phyloP scores from a whole-genome alignment of 2,113 vertebrate genomes.

The Otocyon megalotis region DNA sequence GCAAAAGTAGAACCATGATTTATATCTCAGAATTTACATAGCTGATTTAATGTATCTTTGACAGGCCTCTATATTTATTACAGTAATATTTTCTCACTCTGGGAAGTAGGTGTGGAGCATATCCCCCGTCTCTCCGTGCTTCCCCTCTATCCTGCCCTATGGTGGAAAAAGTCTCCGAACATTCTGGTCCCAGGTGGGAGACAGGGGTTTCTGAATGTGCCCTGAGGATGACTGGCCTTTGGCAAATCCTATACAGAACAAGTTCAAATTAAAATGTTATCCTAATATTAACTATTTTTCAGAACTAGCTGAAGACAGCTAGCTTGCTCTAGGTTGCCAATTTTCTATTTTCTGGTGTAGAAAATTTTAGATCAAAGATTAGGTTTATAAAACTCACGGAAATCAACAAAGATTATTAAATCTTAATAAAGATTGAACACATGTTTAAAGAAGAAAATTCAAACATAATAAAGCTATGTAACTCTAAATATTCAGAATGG shows the following conservation, averaged over 20 bases:
- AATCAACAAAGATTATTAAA: constrained; percentile 36
- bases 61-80: not conserved
- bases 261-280: constrained; percentile 34
- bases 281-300: not conserved
- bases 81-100: not conserved
- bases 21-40: constrained; percentile 7
- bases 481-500: not conserved
- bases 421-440: not conserved
- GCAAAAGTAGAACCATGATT: constrained; percentile 33
- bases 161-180: not conserved
- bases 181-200: not conserved
- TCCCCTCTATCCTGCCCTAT: not conserved
- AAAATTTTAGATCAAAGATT: not conserved
- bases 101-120: not conserved
- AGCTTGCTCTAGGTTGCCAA: not conserved
- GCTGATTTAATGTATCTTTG: not conserved
- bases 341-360: not conserved
- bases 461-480: constrained; percentile 23
- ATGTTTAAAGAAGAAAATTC: not conserved
- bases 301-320: constrained; percentile 5
- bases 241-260: not conserved
- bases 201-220: not conserved
- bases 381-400: constrained; percentile 8
- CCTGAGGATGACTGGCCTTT: not conserved
- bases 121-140: not conserved